Conservation (phyloP, 2,113 vertebrate genomes). For the Leptosomus discolor region DNA sequence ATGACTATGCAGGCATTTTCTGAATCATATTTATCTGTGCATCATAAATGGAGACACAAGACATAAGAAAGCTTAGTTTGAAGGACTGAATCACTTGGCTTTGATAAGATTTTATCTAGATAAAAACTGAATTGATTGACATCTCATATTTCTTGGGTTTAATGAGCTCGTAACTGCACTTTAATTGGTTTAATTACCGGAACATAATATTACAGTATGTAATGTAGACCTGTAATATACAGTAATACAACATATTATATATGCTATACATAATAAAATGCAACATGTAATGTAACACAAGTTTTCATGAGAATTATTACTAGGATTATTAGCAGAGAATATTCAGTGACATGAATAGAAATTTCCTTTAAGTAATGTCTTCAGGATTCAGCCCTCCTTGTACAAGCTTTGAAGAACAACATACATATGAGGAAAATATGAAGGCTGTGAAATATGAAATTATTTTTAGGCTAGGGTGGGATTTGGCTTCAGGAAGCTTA, state of each 20-base stretch:
- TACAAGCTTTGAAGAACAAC: not conserved
- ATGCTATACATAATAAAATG: not conserved
- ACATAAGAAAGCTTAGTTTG: not conserved
- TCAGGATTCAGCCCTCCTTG: not conserved
- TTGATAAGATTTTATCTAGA: conserved; percentile 35
- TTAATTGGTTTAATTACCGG: conserved; percentile 41
- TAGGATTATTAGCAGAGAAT: not conserved
- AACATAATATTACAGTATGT: not conserved
- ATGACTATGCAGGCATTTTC: not conserved
- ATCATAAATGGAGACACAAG: not conserved
- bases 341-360: not conserved
- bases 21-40: not conserved
- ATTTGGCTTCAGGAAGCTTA: not conserved
- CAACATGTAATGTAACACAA: not conserved
- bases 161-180: conserved; percentile 38
- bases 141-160: not conserved
- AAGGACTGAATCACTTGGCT: not conserved
- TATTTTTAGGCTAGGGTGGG: not conserved
- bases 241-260: not conserved
- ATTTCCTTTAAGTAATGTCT: conserved; percentile 33
- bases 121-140: not conserved
- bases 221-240: not conserved
- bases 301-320: conserved; percentile 8
- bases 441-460: conserved; percentile 3
- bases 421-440: not conserved